These are phyloP conservation scores for Sebastes trivittatus DNA, from an alignment of 2,797 vertebrate species.

Conservation along the genomic window DNA sequence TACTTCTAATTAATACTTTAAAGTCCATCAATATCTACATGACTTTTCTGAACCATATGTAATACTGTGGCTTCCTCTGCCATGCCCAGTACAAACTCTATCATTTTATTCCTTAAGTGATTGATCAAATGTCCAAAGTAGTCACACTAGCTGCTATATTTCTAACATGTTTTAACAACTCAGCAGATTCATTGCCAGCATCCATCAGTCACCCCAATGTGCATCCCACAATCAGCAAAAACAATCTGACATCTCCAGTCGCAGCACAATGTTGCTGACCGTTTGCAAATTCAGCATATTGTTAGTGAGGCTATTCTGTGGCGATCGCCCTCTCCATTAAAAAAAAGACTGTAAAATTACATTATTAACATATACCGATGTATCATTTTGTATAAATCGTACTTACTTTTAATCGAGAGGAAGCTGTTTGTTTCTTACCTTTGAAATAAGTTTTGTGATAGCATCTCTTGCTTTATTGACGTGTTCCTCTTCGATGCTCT, in stretches of 20 bases:
- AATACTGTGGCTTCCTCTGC: background rate
- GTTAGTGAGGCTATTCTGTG: background rate
- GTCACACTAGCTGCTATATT: constrained; percentile 6
- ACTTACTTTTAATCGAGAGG: background rate
- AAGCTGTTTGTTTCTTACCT: constrained; percentile 69
- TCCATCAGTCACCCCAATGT: constrained; percentile 12
- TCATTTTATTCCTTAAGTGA: constrained; percentile 15
- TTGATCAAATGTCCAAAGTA: constrained; percentile 35
- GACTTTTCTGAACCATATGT: background rate
- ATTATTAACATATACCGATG: background rate
- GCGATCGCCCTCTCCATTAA: background rate
- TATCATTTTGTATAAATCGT: background rate
- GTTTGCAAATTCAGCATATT: constrained; percentile 21
- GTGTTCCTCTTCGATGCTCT: constrained; percentile 62
- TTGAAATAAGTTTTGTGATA: constrained; percentile 72
- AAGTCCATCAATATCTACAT: background rate
- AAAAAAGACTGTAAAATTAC: background rate
- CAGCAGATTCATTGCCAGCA: constrained; percentile 46
- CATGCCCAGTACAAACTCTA: background rate
- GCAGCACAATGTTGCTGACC: constrained; percentile 30
- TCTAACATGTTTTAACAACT: constrained; percentile 31
- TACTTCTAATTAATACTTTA: background rate
- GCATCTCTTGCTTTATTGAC: constrained; percentile 47
- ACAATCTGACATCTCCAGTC: constrained; percentile 2
- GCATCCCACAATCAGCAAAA: constrained; percentile 32